Evolutionary conservation across 2,113 vertebrate genomes (phyloP), one percentile per base, ranked within the genome.

Genomic region (Formicarius rufipectus): DNA sequence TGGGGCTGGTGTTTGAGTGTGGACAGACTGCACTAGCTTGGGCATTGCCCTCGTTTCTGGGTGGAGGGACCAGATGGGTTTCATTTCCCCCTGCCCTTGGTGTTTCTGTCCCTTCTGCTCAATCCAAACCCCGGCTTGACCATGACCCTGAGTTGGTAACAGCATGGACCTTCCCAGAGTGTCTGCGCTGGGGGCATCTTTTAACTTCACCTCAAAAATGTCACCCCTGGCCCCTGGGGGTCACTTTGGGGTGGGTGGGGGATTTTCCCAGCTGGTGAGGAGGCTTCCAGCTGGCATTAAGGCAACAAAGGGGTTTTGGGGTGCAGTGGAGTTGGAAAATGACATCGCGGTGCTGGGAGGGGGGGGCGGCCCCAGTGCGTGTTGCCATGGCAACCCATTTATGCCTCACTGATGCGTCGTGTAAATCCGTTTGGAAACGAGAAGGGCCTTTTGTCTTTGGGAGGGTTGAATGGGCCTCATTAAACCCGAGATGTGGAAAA

Each of bases 381-480:
- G 98, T 99, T 98, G 94, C 98, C 97, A 98, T 98, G 98, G 98
- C 79, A 93, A 98, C 98, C 68, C 92, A 95, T 98, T 98, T 98
- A 98, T 98, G 98, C 98, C 98, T 98, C 98, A 97, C 98, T 98
- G 98, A 97, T 98, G 98, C 95, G 97, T 98, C 97, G 97, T 98
- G 98, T 98, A 99, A 98, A 98, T 98, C 98, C 98, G 98, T 98
- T 98, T 98, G 97, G 98, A 97, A 95, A 98, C 80, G 96, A 98
- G 98, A 98, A 98, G 98, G 98, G 97, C 93, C 96, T 98, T 98
- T 98, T 98, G 98, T 98, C 97, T 97, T 97, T 93, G 88, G 94
- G 95, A 97, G 96, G 92, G 93, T 95, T 96, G 97, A 97, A 97
- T 97, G 95, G 96, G 95, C 97, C 98, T 97, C 97, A 92, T 97